Conservation (phyloP, 2,113 vertebrate species). For the Cinclus cinclus region DNA sequence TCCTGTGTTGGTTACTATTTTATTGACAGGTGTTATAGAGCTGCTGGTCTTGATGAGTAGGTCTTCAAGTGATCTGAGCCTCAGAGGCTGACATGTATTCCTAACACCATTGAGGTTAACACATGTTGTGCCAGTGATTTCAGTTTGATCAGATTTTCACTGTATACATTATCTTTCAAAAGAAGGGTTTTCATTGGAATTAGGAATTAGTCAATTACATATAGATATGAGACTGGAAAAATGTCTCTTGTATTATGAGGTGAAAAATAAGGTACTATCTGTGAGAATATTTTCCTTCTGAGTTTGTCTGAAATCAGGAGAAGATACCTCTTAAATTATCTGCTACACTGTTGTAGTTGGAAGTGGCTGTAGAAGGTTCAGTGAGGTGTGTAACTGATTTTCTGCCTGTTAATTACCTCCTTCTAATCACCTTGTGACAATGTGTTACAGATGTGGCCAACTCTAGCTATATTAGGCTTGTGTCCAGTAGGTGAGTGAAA, state of each 20-base stretch:
- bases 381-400: neutral
- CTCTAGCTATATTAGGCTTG: neutral
- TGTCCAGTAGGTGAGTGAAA: neutral
- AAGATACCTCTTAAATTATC: neutral
- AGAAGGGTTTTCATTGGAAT: neutral
- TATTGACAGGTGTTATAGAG: neutral
- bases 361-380: neutral
- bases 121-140: neutral
- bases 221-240: neutral
- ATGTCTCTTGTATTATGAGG: neutral
- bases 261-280: neutral
- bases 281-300: neutral
- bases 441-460: neutral
- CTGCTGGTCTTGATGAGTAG: neutral
- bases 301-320: neutral
- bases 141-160: neutral
- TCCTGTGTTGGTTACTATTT: neutral
- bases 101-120: neutral
- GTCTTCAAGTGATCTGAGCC: neutral
- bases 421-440: neutral
- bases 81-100: neutral
- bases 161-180: neutral
- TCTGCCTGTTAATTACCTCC: neutral
- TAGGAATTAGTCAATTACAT: neutral
- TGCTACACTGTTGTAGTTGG: neutral